These are phyloP conservation scores for Hydrotaea cyrtoneurina DNA, from an alignment of 2,888 invertebrate species.

Conservation along the genomic window DNA sequence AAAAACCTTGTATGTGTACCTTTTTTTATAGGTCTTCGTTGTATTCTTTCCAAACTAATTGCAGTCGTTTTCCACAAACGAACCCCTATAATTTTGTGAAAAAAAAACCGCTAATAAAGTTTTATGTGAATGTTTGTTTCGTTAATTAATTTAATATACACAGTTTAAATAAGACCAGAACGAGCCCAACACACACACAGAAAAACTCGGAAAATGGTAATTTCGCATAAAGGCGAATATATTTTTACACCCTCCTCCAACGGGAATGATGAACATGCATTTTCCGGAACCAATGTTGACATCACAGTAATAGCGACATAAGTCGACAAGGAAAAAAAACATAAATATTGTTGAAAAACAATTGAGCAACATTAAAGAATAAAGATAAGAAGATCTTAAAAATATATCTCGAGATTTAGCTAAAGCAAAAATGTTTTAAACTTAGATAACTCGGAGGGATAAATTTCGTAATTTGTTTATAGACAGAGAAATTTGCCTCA, in stretches of 20 bases:
- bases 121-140: constrained; percentile 48
- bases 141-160: constrained; percentile 52
- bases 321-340: too few species aligned
- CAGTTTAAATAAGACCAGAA: neutral
- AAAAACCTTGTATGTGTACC: neutral
- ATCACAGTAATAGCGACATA: too few species aligned
- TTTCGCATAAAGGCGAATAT: neutral
- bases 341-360: too few species aligned
- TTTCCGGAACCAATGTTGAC: too few species aligned
- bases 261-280: too few species aligned
- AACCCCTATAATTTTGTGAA: constrained; percentile 41
- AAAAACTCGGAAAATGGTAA: neutral
- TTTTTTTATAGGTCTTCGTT: constrained; percentile 17
- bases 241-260: neutral
- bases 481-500: too few species aligned
- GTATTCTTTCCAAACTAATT: constrained; percentile 19
- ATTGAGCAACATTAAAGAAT: too few species aligned
- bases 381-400: too few species aligned
- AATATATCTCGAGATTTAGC: too few species aligned
- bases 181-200: neutral
- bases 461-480: too few species aligned
- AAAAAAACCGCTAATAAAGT: constrained; percentile 46
- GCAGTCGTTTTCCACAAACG: constrained; percentile 29
- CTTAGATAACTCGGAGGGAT: too few species aligned
- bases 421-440: too few species aligned